Base-by-base conservation (phyloP, 2,113 vertebrate species). In the Tamias sibiricus region DNA sequence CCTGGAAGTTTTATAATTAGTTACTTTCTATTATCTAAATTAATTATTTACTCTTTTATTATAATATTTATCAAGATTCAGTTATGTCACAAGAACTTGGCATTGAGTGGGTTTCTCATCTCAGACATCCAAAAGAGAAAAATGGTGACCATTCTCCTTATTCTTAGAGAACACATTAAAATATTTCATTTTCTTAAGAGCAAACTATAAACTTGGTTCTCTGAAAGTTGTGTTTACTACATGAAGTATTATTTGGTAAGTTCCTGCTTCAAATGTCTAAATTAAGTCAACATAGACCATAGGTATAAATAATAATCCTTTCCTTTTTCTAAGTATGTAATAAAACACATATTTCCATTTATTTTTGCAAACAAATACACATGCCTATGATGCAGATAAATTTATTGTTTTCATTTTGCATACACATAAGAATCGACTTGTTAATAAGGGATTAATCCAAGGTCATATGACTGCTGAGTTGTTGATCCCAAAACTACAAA, bases 1-100 rank as follows among this genome's bases (percentile, higher is more conserved):
- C 6, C 66, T 52, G 10, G 5, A 92, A 28, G 26, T 77, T 76
- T 96, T 2, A 19, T 74, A 83, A 64, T 54, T 90, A 57, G 32
- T 8, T 71, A 76, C 8, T 72, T 93, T 95, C 32, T 91, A 3
- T 76, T 71, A 14, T 71, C 35, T 75, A 87, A 94, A 75, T 77
- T 83, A 86, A 72, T 72, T 92, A 71, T 94, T 87, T 83, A 62
- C 12, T 93, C 3, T 35, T 88, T 75, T 4, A 72, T 82, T 91
- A n/a, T 91, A 93, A 76, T 81, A 95, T 72, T 94, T 71, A 26
- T 75, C 72, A 81, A 85, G 20, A 89, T 16, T 28, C 4, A 19
- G 13, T 47, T 66, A 42, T 57, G 77, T 57, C 12, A 81, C 4
- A 95, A 32, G 7, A 92, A 64, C 71, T 76, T 71, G 42, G 20